Base-by-base conservation (phyloP, 92 coral and sea anemone species). In the Montipora capitata region DNA sequence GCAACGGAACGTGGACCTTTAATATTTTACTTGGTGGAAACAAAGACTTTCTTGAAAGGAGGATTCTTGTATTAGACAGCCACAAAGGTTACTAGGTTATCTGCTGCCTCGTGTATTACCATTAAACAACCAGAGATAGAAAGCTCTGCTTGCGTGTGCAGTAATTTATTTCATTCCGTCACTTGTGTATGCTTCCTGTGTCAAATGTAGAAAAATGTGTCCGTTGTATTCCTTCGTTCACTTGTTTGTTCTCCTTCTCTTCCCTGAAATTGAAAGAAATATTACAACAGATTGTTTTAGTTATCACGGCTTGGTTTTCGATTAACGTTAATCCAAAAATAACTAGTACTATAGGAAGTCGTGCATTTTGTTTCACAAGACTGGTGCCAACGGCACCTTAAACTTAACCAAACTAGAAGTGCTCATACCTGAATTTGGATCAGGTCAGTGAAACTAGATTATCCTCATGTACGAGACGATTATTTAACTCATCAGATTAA, bases 181-280 rank as follows among this genome's bases (percentile, higher is more conserved):
- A n/a, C n/a, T n/a, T n/a, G n/a, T n/a, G n/a, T n/a, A n/a, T n/a
- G n/a, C n/a, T n/a, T n/a, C n/a, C n/a, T n/a, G n/a, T n/a, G n/a
- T n/a, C n/a, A n/a, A n/a, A n/a, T n/a, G n/a, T n/a, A n/a, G n/a
- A n/a, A n/a, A n/a, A n/a, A n/a, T n/a, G n/a, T n/a, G n/a, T n/a
- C n/a, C n/a, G n/a, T n/a, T n/a, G n/a, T n/a, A 61, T 61, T 61
- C 67, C 20, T 15, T 61, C 39, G 20, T 15, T 61, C 67, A 61
- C 67, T 61, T 61, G 67, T 61, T 61, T 61, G 67, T 61, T 61
- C 67, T 61, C 67, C 67, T 61, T 61, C 67, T 61, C 67, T 61
- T 61, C 67, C 67, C 20, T 16, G 67, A 61, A 61, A 15, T 0
- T 61, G 27, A 61, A 61, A 61, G 67, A 61, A 61, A 17, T 61